These are phyloP conservation scores for Lithosia quadra DNA, from an alignment of 2,888 invertebrate species.

Conservation along the genomic window DNA sequence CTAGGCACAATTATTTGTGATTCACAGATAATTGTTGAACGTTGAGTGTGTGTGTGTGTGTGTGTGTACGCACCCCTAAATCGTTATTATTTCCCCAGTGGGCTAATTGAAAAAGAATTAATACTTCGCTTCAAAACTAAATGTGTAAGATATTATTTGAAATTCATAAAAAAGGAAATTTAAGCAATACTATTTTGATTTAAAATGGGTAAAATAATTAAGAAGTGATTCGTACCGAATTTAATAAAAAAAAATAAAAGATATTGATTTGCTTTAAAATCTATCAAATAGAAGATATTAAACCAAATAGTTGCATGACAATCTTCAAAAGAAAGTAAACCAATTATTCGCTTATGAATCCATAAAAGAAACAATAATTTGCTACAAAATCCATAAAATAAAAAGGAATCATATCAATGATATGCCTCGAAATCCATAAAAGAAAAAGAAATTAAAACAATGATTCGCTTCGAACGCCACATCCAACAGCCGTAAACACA, in stretches of 20 bases:
- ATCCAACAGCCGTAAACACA: conserved; percentile 31
- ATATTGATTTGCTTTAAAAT: not conserved
- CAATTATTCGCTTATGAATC: too few relatives aligned
- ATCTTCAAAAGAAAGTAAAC: not conserved
- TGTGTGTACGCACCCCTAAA: not conserved
- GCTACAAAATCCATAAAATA: not conserved
- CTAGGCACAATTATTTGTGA: not conserved
- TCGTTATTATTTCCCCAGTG: not conserved
- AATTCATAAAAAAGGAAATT: too few relatives aligned
- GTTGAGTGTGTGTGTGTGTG: not conserved
- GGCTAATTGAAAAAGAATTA: conserved; percentile 30
- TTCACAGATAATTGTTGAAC: not conserved
- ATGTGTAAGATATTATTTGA: not conserved
- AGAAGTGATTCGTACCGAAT: too few relatives aligned
- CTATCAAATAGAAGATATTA: conserved; percentile 9
- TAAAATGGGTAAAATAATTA: too few relatives aligned
- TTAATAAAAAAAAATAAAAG: too few relatives aligned
- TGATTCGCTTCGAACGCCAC: conserved; percentile 32
- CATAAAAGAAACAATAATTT: not conserved
- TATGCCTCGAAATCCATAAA: conserved; percentile 1
- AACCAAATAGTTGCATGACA: too few relatives aligned
- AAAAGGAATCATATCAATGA: not conserved
- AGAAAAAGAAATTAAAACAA: conserved; percentile 39
- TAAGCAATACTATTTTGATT: too few relatives aligned
- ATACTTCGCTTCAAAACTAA: conserved; percentile 27